Base-by-base conservation (phyloP, 2,113 vertebrate species). In the Eulemur rufifrons region DNA sequence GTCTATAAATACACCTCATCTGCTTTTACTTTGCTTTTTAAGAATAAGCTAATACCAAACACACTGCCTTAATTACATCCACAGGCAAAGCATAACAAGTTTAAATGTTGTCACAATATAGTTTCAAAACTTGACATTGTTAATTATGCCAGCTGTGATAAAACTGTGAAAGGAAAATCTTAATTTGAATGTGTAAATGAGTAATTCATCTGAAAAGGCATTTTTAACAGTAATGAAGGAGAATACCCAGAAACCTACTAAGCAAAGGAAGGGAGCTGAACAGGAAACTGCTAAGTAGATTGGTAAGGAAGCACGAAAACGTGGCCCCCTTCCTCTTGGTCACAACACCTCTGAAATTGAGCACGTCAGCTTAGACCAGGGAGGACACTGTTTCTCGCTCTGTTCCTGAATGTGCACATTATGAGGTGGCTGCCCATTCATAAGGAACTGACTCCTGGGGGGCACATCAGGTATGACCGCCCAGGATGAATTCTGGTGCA, bases 1-100 rank as follows among this genome's bases (percentile, higher is more conserved):
- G 89, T 98, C 98, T 98, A 98, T 98, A 98, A 98, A 99, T 98
- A 98, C 85, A 95, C 95, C 98, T 99, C 99, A 98, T 98, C 98
- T 99, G 99, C 98, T 99, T 99, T 98, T 98, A 98, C 98, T 99
- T 99, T 98, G 98, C 98, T 98, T 98, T 98, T 98, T 98, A 98
- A 98, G 98, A 97, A 98, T 98, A 98, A 98, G 98, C 97, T 98
- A 98, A 98, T 98, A 98, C 97, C 87, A 97, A 98, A 98, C 98
- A 98, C 96, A 92, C 97, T 98, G 98, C 97, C 98, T 98, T 98
- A 98, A 99, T 99, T 99, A 99, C 92, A 98, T 97, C 98, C 98
- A 98, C 95, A 98, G 98, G 97, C 98, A 97, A 98, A 98, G 95
- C 93, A 91, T 96, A 97, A 96, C 91, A 96, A 97, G 88, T 98